Base-by-base conservation (phyloP, 92 coral and sea anemone genomes). In the Zoanthus solanderi region DNA sequence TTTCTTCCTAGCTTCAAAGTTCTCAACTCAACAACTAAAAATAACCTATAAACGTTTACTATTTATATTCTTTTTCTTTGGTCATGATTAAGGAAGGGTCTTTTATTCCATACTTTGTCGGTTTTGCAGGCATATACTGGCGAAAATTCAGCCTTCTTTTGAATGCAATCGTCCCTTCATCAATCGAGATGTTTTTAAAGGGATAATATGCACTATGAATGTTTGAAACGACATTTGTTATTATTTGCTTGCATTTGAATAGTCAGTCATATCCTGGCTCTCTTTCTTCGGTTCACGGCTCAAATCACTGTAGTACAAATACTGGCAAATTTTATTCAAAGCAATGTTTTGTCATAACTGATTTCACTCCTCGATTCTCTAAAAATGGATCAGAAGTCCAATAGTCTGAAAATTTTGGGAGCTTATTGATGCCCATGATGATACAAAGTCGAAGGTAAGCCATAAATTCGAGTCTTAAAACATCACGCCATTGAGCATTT, bases 61-160 rank as follows among this genome's bases (percentile, higher is more conserved):
- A 23, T 23, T 23, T 23, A 23, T 23, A 23, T 23, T 23, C 23
- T 23, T 23, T 23, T 13, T 4, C 28, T 13, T 61, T n/a, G 69
- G 69, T 61, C 15, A n/a, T 8, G 11, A 61, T 61, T 8, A n/a
- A n/a, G 69, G 9, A 8, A n/a, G 69, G 69, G 5, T 4, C 9
- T 61, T 12, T 61, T 61, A 23, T 23, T 23, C 23, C 23, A 23
- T 23, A 23, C 23, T 23, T 23, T 23, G 23, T 23, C 23, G 23
- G 23, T 23, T 23, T 23, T 23, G 23, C 23, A 23, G 23, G 23
- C 23, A 23, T 23, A 23, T 23, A 23, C 69, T 61, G 69, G 69
- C 69, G 69, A 61, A 61, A 61, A 61, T 61, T 61, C 69, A 61
- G 69, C 69, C 11, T 61, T 61, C 69, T n/a, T 61, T n/a, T 61